A percentile compares a stretch with the other conserved stretches of the same genome.
These are phyloP conservation scores for Pollimyrus isidori DNA, from an alignment of 2,113 vertebrate species.

Conservation along the genomic window DNA sequence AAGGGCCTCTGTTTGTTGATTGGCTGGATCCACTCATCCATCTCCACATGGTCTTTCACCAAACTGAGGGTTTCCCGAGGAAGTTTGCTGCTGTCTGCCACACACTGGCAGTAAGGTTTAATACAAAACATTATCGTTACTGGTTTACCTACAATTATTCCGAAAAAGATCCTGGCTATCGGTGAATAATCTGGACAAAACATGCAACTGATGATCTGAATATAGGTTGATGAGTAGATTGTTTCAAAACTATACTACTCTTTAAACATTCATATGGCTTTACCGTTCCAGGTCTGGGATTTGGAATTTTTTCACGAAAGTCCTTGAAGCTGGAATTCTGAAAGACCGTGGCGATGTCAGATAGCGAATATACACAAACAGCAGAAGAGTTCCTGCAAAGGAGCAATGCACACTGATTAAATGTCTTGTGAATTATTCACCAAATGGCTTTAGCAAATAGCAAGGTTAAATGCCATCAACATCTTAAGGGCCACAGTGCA, in stretches of 20 bases:
- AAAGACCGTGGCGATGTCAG: conserved; percentile 71
- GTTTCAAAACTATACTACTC: background rate
- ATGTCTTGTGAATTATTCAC: background rate
- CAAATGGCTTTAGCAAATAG: background rate
- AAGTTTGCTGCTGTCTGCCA: conserved; percentile 46
- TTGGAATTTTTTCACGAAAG: conserved; percentile 51
- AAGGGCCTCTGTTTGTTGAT: conserved; percentile 45
- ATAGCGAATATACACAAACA: conserved; percentile 75
- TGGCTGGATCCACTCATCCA: conserved; percentile 56
- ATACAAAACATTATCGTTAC: background rate
- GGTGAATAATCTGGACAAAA: background rate
- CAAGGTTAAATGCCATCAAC: background rate
- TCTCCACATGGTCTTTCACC: conserved; percentile 57
- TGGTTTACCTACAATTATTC: background rate
- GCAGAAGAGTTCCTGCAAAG: conserved; percentile 77
- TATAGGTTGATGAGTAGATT: background rate
- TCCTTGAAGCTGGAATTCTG: conserved; percentile 71
- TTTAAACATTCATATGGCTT: conserved; percentile 23
- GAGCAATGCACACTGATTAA: background rate
- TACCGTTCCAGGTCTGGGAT: conserved; percentile 76
- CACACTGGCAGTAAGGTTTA: conserved; percentile 44
- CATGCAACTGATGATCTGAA: background rate
- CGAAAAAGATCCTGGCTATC: background rate
- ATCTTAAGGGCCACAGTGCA: background rate
- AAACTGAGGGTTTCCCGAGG: conserved; percentile 43